Conservation (phyloP, 2,888 invertebrate genomes). For the Drosophila robusta region DNA sequence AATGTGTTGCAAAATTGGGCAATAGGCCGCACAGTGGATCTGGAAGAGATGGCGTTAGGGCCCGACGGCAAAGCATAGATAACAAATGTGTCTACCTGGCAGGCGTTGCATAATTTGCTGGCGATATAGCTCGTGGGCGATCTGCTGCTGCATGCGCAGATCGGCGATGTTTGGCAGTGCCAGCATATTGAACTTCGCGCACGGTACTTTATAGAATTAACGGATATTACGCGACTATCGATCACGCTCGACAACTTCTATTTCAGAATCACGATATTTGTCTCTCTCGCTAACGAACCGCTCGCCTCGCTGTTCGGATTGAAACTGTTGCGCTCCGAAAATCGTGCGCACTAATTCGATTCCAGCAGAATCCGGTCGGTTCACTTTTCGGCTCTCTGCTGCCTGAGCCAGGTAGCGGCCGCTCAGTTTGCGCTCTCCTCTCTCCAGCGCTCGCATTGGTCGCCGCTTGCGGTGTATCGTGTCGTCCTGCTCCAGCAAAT, state of each 20-base stretch:
- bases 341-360: conserved; percentile 44
- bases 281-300: conserved; percentile 41
- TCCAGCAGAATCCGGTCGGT: conserved; percentile 68
- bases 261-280: conserved; percentile 1
- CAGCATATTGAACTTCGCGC: conserved; percentile 43
- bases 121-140: conserved; percentile 83
- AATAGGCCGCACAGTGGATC: conserved; percentile 80
- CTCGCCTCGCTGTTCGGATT: conserved; percentile 58
- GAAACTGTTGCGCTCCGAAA: conserved; percentile 59
- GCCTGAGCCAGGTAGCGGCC: conserved; percentile 59
- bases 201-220: not conserved
- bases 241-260: not conserved
- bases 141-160: conserved; percentile 83
- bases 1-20: conserved; percentile 73
- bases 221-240: not conserved
- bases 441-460: conserved; percentile 55
- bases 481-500: conserved; percentile 55
- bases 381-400: conserved; percentile 34
- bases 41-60: conserved; percentile 31
- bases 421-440: conserved; percentile 32
- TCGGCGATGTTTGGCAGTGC: conserved; percentile 78
- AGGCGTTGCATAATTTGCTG: conserved; percentile 84
- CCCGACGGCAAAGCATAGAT: conserved; percentile 42
- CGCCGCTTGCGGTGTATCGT: conserved; percentile 16
- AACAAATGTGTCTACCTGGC: conserved; percentile 71